Evolutionary conservation across 2,797 vertebrate genomes (phyloP).

Genomic region (Poecilia velifera): DNA sequence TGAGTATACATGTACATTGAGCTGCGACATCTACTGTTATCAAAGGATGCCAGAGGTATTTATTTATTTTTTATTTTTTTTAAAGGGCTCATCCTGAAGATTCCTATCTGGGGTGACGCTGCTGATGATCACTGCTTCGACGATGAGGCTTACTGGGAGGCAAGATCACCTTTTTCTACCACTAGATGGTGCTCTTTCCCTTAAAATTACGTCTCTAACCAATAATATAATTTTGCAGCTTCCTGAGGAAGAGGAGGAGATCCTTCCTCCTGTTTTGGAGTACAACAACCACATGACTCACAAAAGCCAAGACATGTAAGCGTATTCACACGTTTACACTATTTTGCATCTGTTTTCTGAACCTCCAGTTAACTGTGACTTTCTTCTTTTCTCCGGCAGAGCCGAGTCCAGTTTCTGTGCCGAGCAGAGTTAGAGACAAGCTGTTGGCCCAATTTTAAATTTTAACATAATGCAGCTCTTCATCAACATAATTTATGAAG

Average conservation of each 20-base stretch:
- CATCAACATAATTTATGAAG: conserved; percentile 33
- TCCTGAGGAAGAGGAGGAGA: conserved; percentile 85
- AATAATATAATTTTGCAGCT: conserved; percentile 74
- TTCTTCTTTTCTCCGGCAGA: conserved; percentile 54
- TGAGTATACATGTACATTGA: neutral
- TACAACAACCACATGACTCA: conserved; percentile 81
- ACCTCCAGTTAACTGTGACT: neutral
- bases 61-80: neutral
- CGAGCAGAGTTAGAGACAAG: conserved; percentile 69
- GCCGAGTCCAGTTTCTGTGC: conserved; percentile 76
- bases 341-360: neutral
- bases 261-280: conserved; percentile 74
- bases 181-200: conserved; percentile 38
- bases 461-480: conserved; percentile 27
- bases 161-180: conserved; percentile 64
- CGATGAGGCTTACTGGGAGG: conserved; percentile 95
- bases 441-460: neutral
- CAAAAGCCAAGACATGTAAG: conserved; percentile 76
- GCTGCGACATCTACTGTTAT: neutral
- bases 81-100: conserved; percentile 87
- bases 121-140: conserved; percentile 93
- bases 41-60: neutral
- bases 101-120: conserved; percentile 91
- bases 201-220: neutral
- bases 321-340: neutral